phyloP scores from a whole-genome alignment of 2,888 invertebrate species.

The Acronicta aceris region DNA sequence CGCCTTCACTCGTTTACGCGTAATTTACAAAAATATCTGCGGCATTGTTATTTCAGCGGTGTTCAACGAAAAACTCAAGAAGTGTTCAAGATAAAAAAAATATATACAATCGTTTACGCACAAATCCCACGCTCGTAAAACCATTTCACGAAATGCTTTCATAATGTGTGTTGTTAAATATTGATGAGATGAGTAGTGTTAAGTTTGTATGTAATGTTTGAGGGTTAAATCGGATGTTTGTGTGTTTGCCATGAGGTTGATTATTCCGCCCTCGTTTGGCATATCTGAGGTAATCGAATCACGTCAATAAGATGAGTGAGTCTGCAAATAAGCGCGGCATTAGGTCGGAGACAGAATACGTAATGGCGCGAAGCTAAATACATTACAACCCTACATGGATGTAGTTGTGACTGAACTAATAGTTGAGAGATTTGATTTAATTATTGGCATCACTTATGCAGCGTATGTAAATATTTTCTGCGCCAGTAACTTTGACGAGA shows the following conservation, averaged over 20 bases:
- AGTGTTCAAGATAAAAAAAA: constrained; percentile 73
- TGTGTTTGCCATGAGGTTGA: constrained; percentile 64
- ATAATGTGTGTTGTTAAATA: constrained; percentile 66
- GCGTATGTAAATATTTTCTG: not conserved
- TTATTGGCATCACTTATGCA: constrained; percentile 17
- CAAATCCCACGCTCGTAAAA: constrained; percentile 89
- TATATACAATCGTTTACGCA: constrained; percentile 77
- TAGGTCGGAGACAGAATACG: constrained; percentile 74
- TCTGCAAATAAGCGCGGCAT: constrained; percentile 75
- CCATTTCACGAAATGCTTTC: constrained; percentile 89
- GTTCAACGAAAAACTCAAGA: constrained; percentile 77
- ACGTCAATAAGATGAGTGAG: constrained; percentile 67
- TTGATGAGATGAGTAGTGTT: constrained; percentile 59
- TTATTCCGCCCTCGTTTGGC: constrained; percentile 67
- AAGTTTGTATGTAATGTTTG: constrained; percentile 55
- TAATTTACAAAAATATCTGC: constrained; percentile 59
- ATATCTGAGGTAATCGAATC: constrained; percentile 74
- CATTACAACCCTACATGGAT: constrained; percentile 58
- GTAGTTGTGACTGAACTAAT: constrained; percentile 23
- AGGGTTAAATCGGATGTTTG: constrained; percentile 57
- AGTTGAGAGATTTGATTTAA: constrained; percentile 29
- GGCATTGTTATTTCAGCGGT: constrained; percentile 83
- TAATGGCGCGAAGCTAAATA: constrained; percentile 70
- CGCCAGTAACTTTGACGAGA: not conserved
- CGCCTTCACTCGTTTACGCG: constrained; percentile 55